Evolutionary conservation across 1,140 invertebrate genomes (phyloP), one percentile per base, ranked within the genome.

Genomic region (Orchesella cincta): DNA sequence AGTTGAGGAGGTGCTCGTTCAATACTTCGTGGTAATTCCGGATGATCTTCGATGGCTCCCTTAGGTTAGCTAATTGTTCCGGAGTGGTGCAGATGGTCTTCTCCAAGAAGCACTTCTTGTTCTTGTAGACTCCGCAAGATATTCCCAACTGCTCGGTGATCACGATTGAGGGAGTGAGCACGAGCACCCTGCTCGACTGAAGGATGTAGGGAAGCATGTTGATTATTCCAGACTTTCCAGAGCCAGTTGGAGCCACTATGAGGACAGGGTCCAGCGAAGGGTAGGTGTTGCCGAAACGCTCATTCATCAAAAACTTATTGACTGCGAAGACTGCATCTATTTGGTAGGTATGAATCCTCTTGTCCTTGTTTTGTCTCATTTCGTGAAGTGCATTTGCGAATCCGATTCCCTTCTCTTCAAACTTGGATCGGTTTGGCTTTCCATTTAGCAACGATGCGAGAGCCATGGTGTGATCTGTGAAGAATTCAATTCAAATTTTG

Each of bases 201-300:
- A 77, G 35, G 29, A 77, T 36, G 33, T 72, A 77, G 8, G 76
- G 76, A 16, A 73, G 29, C n/a, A 77, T 16, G 12, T 36, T 34
- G 31, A 77, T 39, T 1, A 77, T 77, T 54, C 76, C 76, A 14
- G 76, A 51, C 33, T 77, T 77, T 28, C 76, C 76, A n/a, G 76
- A 71, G 8, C 76, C 76, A 14, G 76, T 39, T 77, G 76, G 76
- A 46, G 76, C 76, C 8, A 72, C 67, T 31, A 77, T 73, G 28
- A 77, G n/a, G 23, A 39, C 34, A n/a, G 76, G 75, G 5, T 23
- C 16, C 20, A 12, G 5, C 16, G 72, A 16, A 23, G 2, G 5
- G 14, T 12, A 2, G 2, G 1, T 20, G 3, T 28, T n/a, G 3
- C 46, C 34, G 26, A 14, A 39, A 51, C 23, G 36, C n/a, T 26